Evolutionary conservation across 2,888 invertebrate species (phyloP).

Genomic region (Chromoteleia sp.): DNA sequence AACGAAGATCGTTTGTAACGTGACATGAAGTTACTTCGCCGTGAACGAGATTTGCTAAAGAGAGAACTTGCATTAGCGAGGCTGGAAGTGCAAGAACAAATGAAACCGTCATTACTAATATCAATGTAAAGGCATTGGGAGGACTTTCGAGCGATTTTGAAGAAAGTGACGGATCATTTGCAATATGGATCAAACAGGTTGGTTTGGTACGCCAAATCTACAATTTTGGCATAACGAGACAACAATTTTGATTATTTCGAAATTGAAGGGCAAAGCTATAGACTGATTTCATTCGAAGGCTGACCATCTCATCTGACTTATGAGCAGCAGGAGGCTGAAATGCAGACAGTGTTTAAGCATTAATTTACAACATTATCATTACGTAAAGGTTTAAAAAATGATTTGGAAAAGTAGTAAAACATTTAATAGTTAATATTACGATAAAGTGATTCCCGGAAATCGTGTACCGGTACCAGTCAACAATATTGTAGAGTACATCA

Average conservation of each 20-base stretch:
- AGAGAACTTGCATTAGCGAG: too few species aligned
- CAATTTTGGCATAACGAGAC: too few species aligned
- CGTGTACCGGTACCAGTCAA: constrained; percentile 12
- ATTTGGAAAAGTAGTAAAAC: constrained; percentile 31
- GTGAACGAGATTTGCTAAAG: too few species aligned
- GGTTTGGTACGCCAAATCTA: background rate
- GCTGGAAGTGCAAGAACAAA: too few species aligned
- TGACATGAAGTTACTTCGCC: too few species aligned
- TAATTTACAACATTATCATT: too few species aligned
- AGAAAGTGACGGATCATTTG: background rate
- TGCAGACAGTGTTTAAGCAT: constrained; percentile 1
- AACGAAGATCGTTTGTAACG: too few species aligned
- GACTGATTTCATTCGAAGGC: constrained; percentile 22
- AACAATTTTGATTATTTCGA: too few species aligned
- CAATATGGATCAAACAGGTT: background rate
- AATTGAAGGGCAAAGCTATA: background rate
- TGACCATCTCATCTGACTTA: constrained; percentile 6
- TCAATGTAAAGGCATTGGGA: background rate
- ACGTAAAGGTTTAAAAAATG: constrained; percentile 9
- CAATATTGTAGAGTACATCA: background rate
- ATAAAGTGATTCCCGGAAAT: constrained; percentile 63
- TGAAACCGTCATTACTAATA: too few species aligned
- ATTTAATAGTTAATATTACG: constrained; percentile 67
- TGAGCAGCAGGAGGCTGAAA: too few species aligned
- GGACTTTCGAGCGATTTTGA: background rate